These are phyloP conservation scores for Eupithecia subfuscata DNA, from an alignment of 2,888 invertebrate species.

Conservation along the genomic window DNA sequence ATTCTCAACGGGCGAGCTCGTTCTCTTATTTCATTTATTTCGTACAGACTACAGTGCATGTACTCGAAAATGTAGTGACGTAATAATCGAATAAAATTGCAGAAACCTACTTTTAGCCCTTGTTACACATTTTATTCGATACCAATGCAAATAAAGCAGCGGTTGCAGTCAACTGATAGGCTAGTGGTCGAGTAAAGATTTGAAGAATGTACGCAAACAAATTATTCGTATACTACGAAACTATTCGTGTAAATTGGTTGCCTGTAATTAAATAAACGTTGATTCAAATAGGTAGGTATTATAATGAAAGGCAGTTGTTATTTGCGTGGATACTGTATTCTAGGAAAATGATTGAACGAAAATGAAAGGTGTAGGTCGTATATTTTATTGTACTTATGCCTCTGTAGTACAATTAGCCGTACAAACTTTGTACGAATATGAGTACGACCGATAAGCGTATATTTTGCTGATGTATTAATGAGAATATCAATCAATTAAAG, in stretches of 20 bases:
- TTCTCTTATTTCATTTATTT: too few relatives aligned
- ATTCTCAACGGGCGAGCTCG: too few relatives aligned
- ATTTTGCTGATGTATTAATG: background rate
- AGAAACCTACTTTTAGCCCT: too few relatives aligned
- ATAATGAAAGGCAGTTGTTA: too few relatives aligned
- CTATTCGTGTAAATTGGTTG: too few relatives aligned
- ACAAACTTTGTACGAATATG: background rate
- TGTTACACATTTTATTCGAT: background rate
- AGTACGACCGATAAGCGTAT: too few relatives aligned
- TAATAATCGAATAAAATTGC: too few relatives aligned
- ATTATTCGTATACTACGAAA: background rate
- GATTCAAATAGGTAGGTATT: too few relatives aligned
- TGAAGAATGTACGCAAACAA: background rate
- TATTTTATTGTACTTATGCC: too few relatives aligned
- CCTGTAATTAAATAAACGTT: too few relatives aligned
- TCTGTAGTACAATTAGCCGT: too few relatives aligned
- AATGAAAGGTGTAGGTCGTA: background rate
- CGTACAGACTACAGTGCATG: background rate
- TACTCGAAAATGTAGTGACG: background rate
- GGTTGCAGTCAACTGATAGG: background rate
- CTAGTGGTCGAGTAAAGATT: background rate
- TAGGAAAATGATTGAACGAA: background rate
- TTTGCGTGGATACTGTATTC: too few relatives aligned
- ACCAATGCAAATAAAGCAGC: background rate
- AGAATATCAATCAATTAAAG: background rate